Conservation (phyloP, 2,888 invertebrate genomes). For the Antheraea assamensis region DNA sequence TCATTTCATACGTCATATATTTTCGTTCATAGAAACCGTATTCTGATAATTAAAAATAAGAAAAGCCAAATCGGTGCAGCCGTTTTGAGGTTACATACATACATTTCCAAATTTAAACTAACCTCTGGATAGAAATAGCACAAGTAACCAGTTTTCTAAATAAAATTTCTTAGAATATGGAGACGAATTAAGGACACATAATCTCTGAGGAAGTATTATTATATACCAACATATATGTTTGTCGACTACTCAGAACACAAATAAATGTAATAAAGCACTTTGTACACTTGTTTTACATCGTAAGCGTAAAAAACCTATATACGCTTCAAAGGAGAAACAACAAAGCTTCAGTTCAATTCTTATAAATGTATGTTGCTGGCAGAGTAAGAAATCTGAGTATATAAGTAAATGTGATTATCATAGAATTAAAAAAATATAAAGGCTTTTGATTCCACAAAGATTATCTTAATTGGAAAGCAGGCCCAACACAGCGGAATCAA, state of each 20-base stretch:
- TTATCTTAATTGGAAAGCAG: neutral
- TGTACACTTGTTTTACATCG: neutral
- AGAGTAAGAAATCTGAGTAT: neutral
- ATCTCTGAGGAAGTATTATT: neutral
- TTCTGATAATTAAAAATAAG: too few species aligned
- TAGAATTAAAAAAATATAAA: neutral
- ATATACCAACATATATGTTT: neutral
- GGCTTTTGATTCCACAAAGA: neutral
- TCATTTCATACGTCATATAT: too few species aligned
- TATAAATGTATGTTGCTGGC: too few species aligned
- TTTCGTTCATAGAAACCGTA: too few species aligned
- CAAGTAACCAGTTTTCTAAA: too few species aligned
- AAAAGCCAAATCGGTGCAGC: too few species aligned
- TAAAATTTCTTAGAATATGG: too few species aligned
- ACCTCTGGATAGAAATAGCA: too few species aligned
- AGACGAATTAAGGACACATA: neutral
- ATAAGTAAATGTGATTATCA: too few species aligned
- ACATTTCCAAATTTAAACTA: too few species aligned
- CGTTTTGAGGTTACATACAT: too few species aligned
- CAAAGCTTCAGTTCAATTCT: neutral
- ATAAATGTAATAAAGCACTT: neutral
- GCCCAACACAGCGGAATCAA: neutral
- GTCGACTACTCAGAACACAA: neutral
- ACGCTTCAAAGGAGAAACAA: neutral
- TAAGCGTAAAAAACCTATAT: neutral